Percentiles rank a stretch among this genome's conserved stretches.
phyloP scores from a whole-genome alignment of 1,140 invertebrate genomes.

The Coenobita brevimanus region DNA sequence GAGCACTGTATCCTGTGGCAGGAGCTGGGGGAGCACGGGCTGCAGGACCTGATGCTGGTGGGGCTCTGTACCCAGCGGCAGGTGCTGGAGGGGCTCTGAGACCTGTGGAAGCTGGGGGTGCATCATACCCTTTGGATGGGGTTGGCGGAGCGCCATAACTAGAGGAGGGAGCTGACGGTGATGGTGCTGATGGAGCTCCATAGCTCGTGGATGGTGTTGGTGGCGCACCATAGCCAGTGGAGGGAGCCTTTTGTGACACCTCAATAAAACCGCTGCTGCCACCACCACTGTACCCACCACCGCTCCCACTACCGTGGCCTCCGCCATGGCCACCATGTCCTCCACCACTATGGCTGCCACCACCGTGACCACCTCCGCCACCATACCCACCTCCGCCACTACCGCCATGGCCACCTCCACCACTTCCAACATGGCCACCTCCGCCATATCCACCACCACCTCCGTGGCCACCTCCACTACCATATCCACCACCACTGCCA shows the following conservation, averaged over 20 bases:
- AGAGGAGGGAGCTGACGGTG: not conserved
- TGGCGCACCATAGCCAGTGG: not conserved
- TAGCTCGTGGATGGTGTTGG: not conserved
- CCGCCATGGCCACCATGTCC: not conserved
- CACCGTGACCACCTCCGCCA: not conserved
- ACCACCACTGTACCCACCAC: not conserved
- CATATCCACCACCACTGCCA: not conserved
- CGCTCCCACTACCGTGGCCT: not conserved
- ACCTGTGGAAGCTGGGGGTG: not conserved
- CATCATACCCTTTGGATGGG: not conserved
- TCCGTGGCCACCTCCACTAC: not conserved
- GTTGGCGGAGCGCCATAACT: conserved; percentile 2
- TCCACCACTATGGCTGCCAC: not conserved
- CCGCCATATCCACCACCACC: conserved; percentile 9
- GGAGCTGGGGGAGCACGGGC: not conserved
- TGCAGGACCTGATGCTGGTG: not conserved
- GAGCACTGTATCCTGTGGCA: not conserved
- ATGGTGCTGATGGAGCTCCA: conserved; percentile 3
- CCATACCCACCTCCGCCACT: not conserved
- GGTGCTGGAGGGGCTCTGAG: not conserved
- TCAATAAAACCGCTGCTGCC: conserved; percentile 19
- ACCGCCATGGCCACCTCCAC: not conserved
- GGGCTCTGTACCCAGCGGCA: not conserved
- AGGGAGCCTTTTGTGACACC: conserved; percentile 32
- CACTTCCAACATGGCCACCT: not conserved